Conservation (phyloP, 2,113 vertebrate genomes). For the Anolis sagrei region DNA sequence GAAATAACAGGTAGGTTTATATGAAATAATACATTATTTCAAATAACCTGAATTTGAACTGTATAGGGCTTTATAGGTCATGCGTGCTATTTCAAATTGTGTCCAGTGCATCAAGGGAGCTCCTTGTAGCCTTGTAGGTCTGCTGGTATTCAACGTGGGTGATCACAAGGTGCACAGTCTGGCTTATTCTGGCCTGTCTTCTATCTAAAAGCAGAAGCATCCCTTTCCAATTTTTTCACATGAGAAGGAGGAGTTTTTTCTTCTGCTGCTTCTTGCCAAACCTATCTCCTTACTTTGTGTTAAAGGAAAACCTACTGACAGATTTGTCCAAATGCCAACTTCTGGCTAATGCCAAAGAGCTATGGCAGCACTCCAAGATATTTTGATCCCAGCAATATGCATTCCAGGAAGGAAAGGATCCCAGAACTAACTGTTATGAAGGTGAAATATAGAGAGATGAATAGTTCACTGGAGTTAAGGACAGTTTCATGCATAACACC, state of each 20-base stretch:
- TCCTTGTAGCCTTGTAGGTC: not conserved
- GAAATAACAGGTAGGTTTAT: too few relatives aligned
- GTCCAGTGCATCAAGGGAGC: too few relatives aligned
- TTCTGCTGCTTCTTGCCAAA: constrained; percentile 53
- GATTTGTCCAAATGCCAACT: constrained; percentile 58
- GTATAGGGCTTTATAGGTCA: too few relatives aligned
- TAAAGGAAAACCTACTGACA: constrained; percentile 52
- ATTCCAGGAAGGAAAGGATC: constrained; percentile 61
- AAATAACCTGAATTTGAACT: too few relatives aligned
- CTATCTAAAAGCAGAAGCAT: constrained; percentile 25
- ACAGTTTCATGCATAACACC: constrained; percentile 40
- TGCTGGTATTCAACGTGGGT: not conserved
- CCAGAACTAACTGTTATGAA: constrained; percentile 62
- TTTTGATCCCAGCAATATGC: constrained; percentile 62
- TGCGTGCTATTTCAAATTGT: too few relatives aligned
- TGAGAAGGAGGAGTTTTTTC: constrained; percentile 43
- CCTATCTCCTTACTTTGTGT: constrained; percentile 56
- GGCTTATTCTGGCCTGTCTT: not conserved
- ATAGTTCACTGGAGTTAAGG: constrained; percentile 55
- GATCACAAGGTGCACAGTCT: not conserved
- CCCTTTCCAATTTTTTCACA: constrained; percentile 51
- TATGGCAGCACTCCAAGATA: constrained; percentile 64
- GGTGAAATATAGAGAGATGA: constrained; percentile 65
- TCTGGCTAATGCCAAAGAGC: constrained; percentile 57
- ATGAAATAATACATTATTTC: too few relatives aligned